Conservation (phyloP, 2,888 invertebrate species). For the Mythimna lalbum region DNA sequence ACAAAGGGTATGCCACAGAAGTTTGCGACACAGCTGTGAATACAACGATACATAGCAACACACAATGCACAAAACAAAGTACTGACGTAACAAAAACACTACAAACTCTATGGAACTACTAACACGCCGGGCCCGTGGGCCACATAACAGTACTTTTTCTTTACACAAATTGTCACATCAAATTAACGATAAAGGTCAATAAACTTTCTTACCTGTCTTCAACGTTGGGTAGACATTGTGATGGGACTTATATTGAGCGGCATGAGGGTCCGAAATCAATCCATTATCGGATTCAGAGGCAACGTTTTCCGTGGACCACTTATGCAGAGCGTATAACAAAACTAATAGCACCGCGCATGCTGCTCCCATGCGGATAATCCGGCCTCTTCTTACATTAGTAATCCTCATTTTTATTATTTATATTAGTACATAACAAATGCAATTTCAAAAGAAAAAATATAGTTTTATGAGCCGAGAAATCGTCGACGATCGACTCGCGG, state of each 20-base stretch:
- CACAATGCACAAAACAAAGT: conserved; percentile 58
- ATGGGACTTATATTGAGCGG: conserved; percentile 79
- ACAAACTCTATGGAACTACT: conserved; percentile 51
- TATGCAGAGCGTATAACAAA: conserved; percentile 91
- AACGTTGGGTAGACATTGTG: conserved; percentile 82
- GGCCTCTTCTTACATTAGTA: conserved; percentile 91
- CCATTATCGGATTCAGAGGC: conserved; percentile 64
- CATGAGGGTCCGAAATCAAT: conserved; percentile 67
- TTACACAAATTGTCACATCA: conserved; percentile 27
- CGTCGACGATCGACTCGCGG: conserved; percentile 62
- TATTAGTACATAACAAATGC: conserved; percentile 69
- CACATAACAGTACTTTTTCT: conserved; percentile 69
- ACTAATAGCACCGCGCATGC: conserved; percentile 90
- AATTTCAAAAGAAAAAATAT: conserved; percentile 46
- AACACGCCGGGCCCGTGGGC: conserved; percentile 71
- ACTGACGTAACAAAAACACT: conserved; percentile 72
- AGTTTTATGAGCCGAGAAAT: conserved; percentile 54
- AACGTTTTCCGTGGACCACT: conserved; percentile 90
- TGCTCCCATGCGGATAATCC: conserved; percentile 89
- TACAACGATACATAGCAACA: conserved; percentile 47
- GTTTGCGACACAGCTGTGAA: conserved; percentile 56
- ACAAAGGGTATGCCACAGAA: conserved; percentile 46
- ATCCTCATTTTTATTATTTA: conserved; percentile 88
- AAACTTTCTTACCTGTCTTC: conserved; percentile 78
- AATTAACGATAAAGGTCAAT: conserved; percentile 26